Conservation (phyloP, 2,797 vertebrate species). For the Enteromius radiatus region DNA sequence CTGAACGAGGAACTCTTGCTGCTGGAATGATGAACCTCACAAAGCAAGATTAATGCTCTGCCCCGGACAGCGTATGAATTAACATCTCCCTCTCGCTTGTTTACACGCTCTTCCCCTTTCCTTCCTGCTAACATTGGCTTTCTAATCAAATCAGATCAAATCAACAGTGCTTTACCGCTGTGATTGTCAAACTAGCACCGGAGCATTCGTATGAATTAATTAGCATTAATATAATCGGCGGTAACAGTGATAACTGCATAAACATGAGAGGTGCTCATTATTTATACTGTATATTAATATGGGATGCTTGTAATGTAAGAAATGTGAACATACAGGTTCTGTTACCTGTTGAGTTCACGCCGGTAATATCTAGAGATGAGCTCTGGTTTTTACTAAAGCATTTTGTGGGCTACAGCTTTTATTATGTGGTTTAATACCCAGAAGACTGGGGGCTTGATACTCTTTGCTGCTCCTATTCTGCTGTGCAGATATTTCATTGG, state of each 20-base stretch:
- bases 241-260: conserved; percentile 36
- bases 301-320: neutral
- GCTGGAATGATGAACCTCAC: conserved; percentile 46
- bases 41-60: conserved; percentile 53
- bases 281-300: conserved; percentile 15
- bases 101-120: conserved; percentile 24
- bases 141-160: conserved; percentile 34
- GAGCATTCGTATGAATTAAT: conserved; percentile 21
- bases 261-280: conserved; percentile 30
- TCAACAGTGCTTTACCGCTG: conserved; percentile 17
- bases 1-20: conserved; percentile 30
- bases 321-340: conserved; percentile 6
- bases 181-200: conserved; percentile 23
- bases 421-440: conserved; percentile 11
- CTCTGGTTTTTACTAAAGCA: neutral
- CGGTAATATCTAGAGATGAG: conserved; percentile 1
- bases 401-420: neutral
- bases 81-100: conserved; percentile 29
- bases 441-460: neutral
- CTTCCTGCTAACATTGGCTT: conserved; percentile 33
- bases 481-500: conserved; percentile 10
- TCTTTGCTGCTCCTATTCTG: neutral
- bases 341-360: conserved; percentile 32
- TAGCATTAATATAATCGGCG: conserved; percentile 35
- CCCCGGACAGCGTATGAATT: conserved; percentile 29